A percentile compares a stretch with the other conserved stretches of the same genome.
These are phyloP conservation scores for Lepas anatifera DNA, from an alignment of 2,888 invertebrate genomes.

Conservation along the genomic window DNA sequence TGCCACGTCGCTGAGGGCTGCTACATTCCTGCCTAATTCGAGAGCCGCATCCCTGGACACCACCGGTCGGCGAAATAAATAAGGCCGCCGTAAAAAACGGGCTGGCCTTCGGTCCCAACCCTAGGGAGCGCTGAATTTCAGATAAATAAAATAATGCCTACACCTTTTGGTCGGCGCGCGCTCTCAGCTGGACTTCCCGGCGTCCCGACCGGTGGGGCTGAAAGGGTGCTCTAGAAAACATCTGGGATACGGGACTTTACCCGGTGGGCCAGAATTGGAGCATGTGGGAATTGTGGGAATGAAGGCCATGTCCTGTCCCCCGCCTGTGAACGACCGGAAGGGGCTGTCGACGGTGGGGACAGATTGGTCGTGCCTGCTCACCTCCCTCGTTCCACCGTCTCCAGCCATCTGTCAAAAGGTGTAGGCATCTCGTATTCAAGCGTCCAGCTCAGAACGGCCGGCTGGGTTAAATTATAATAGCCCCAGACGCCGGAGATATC, in stretches of 20 bases:
- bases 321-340: no score
- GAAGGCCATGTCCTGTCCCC: no score
- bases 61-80: not conserved
- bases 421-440: not conserved
- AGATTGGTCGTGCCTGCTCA: no score
- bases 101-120: not conserved
- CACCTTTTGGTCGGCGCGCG: not conserved
- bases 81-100: slow-evolving; percentile 5
- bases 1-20: no score
- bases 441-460: not conserved
- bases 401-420: not conserved
- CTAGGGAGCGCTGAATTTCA: not conserved
- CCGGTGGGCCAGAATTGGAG: no score
- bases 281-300: no score
- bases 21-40: slow-evolving; percentile 11
- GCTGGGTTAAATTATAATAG: slow-evolving; percentile 10
- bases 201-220: no score
- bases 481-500: not conserved
- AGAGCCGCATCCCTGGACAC: not conserved
- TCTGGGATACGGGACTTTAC: no score
- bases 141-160: slow-evolving; percentile 12
- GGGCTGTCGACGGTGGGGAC: no score
- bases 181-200: no score
- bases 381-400: no score
- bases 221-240: no score